Conservation (phyloP, 2,113 vertebrate genomes). For the Nothocercus nigrocapillus region DNA sequence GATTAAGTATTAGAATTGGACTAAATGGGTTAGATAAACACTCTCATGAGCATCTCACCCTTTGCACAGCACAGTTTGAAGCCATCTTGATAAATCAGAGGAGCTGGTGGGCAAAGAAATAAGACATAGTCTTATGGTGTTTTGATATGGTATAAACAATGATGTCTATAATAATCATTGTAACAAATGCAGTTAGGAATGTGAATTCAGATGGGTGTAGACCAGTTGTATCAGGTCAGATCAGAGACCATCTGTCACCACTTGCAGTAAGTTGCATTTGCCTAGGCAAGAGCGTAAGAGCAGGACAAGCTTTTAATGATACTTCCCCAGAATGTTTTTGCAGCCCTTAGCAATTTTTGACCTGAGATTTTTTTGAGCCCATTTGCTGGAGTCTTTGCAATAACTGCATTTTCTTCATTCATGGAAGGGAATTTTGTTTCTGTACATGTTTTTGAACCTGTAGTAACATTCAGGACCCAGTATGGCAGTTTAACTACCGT, state of each 20-base stretch:
- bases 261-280: neutral
- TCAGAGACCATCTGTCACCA: neutral
- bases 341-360: neutral
- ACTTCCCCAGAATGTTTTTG: neutral
- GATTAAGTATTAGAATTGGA: slow-evolving; percentile 13
- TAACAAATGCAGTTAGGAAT: neutral
- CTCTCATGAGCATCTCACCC: neutral
- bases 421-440: neutral
- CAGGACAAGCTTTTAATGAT: neutral
- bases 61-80: neutral
- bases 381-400: neutral
- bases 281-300: neutral
- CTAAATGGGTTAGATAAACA: neutral
- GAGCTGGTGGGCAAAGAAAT: neutral
- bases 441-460: neutral
- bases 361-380: neutral
- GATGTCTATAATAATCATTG: neutral
- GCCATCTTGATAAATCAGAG: neutral
- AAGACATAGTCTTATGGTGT: neutral
- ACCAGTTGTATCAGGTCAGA: neutral
- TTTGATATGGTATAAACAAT: neutral
- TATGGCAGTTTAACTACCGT: neutral
- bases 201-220: neutral
- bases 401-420: neutral
- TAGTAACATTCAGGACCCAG: neutral